phyloP scores from a whole-genome alignment of 2,797 vertebrate genomes.

The Karalla daura region DNA sequence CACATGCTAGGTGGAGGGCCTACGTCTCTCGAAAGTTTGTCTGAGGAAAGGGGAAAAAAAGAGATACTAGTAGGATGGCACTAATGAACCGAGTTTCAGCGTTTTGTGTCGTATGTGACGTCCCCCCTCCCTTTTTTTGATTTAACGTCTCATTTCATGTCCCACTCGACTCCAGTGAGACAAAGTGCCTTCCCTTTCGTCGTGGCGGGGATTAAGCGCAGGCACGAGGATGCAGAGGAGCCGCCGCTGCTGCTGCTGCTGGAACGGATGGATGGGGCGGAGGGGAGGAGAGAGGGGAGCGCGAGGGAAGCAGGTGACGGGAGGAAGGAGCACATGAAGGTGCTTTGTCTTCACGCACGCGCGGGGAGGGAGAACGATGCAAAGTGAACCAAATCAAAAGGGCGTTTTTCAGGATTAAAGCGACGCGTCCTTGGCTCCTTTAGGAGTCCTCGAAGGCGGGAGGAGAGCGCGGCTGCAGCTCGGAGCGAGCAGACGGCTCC shows the following conservation, averaged over 20 bases:
- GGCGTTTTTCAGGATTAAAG: background rate
- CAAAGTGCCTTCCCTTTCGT: constrained; percentile 15
- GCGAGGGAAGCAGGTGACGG: background rate
- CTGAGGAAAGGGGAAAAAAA: background rate
- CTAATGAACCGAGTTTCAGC: background rate
- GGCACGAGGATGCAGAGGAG: constrained; percentile 8
- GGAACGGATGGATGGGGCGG: background rate
- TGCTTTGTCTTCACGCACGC: background rate
- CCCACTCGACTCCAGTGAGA: constrained; percentile 3
- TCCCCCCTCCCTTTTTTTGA: background rate
- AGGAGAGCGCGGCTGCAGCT: constrained; percentile 17
- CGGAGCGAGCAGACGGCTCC: constrained; percentile 13
- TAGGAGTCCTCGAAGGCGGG: constrained; percentile 30
- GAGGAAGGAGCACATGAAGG: background rate
- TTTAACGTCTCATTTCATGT: constrained; percentile 7
- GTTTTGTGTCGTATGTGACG: background rate
- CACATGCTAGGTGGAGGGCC: background rate
- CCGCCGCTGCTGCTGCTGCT: no score
- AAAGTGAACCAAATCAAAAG: no score
- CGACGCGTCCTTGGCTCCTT: constrained; percentile 29
- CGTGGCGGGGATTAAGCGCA: background rate
- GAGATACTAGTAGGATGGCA: background rate
- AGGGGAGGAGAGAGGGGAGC: constrained; percentile 13
- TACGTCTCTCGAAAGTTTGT: constrained; percentile 1
- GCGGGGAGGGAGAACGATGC: background rate